Evolutionary conservation across 2,797 vertebrate genomes (phyloP), one percentile per base, ranked within the genome.

Genomic region (Enteromius thamalakanensis): DNA sequence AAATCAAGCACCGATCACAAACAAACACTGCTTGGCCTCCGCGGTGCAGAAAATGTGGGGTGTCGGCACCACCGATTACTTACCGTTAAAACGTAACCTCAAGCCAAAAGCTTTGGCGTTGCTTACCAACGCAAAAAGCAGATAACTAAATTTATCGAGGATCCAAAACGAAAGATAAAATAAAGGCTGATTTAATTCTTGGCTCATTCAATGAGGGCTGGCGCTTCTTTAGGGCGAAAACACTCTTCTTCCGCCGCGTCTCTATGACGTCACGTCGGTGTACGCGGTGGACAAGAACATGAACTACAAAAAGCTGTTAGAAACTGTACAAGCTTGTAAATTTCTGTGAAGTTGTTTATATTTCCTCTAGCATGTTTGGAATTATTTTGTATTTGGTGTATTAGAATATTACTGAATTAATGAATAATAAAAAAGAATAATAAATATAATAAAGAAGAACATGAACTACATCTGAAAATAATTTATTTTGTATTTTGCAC

Each of bases 171-270:
- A 71, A 26, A 70, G 10, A n/a, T 19, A 32, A 86, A 81, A 62
- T 65, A 40, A 37, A 53, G 55, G 37, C n/a, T 72, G 15, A 3
- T 80, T 75, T 79, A 60, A 85, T 80, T 82, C 65, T 69, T 76
- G 80, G 65, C 76, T 85, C 86, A 88, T 88, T 89, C 86, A 89
- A 86, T 88, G 70, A 85, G 75, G 74, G n/a, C 79, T 79, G 82
- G 84, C 87, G 88, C 84, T 76, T 86, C 53, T 87, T 85, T 83
- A 86, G 49, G 53, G 71, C 86, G 83, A 84, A 85, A 86, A 53
- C 60, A 69, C 64, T 12, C 74, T 23, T 5, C 80, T 87, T 89
- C 89, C 85, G 85, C 40, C 86, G 85, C 84, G 62, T 65, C 6
- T 17, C 34, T 49, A 70, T 89, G 80, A 86, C 87, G 84, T 88